phyloP scores from a whole-genome alignment of 2,888 invertebrate species.

The Campoletis raptor region DNA sequence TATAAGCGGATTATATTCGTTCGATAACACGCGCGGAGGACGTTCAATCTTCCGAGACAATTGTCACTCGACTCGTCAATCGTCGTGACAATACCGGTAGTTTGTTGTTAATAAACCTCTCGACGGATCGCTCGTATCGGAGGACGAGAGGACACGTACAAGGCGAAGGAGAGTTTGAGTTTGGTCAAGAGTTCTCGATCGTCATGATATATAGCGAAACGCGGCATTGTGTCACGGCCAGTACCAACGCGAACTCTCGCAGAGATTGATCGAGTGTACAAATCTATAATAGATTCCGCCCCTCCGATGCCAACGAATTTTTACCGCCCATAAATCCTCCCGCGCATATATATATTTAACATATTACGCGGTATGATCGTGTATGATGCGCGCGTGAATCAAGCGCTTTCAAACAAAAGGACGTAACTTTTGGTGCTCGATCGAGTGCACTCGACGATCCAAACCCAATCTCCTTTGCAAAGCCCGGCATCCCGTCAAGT shows the following conservation, averaged over 20 bases:
- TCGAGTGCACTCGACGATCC: background rate
- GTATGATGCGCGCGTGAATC: background rate
- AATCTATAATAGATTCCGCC: constrained; percentile 7
- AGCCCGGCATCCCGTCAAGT: background rate
- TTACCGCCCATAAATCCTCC: background rate
- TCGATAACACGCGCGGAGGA: constrained; percentile 50
- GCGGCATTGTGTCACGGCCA: constrained; percentile 53
- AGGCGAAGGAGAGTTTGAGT: constrained; percentile 23
- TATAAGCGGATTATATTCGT: constrained; percentile 46
- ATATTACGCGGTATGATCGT: background rate
- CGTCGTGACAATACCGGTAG: constrained; percentile 51
- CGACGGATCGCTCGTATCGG: constrained; percentile 3
- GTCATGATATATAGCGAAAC: constrained; percentile 10
- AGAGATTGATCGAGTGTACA: constrained; percentile 63
- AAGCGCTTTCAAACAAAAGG: background rate
- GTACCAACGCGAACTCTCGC: constrained; percentile 27
- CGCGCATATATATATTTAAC: constrained; percentile 2
- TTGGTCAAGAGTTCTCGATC: constrained; percentile 54
- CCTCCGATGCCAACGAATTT: background rate
- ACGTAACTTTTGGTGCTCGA: background rate
- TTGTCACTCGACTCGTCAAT: constrained; percentile 61
- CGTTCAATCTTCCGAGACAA: constrained; percentile 34
- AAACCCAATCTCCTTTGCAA: background rate
- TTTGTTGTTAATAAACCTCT: constrained; percentile 33
- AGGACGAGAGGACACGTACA: constrained; percentile 33